Evolutionary conservation across 2,113 vertebrate species (phyloP), one percentile per base, ranked within the genome.

Genomic region (Cathartes aura): DNA sequence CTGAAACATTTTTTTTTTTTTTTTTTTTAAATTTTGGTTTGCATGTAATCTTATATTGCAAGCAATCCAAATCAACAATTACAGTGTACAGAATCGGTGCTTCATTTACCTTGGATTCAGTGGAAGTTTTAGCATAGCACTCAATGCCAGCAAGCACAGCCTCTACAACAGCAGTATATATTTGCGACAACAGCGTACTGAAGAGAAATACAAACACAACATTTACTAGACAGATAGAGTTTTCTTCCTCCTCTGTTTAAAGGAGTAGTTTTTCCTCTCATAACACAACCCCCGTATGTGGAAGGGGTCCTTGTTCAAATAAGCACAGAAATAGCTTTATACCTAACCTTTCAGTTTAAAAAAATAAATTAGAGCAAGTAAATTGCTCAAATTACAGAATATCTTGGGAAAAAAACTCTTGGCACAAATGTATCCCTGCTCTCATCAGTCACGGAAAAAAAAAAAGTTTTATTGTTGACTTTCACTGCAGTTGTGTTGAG

Each of bases 131-230:
- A 93, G 99, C 98, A 97, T 98, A 99, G 97, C 99, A 98, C 97
- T 99, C 99, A 97, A 99, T 99, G 97, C 98, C 99, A 88, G 99
- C 98, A 92, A 99, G 98, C 87, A 99, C 99, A 82, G 99, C 99
- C 96, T 99, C 98, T 96, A 99, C 97, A 87, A 98, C 98, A 97
- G 99, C 99, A 89, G 98, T 98, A 97, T 99, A 99, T 75, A 99
- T 98, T 98, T 99, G 99, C 47, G 99, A 99, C 97, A 99, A 97
- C 79, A 99, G 97, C 95, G 98, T 99, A 97, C 98, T 98, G 96
- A 92, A 97, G 97, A 97, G 96, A 98, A 85, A 98, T 91, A 95
- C 93, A 97, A 97, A 97, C 95, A 97, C 78, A 97, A 87, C 81
- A 83, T 96, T 95, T 96, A 97, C 96, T 96, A 67, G 42, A 93